Base-by-base conservation (phyloP, 2,113 vertebrate genomes). In the Sinosuthora webbiana region DNA sequence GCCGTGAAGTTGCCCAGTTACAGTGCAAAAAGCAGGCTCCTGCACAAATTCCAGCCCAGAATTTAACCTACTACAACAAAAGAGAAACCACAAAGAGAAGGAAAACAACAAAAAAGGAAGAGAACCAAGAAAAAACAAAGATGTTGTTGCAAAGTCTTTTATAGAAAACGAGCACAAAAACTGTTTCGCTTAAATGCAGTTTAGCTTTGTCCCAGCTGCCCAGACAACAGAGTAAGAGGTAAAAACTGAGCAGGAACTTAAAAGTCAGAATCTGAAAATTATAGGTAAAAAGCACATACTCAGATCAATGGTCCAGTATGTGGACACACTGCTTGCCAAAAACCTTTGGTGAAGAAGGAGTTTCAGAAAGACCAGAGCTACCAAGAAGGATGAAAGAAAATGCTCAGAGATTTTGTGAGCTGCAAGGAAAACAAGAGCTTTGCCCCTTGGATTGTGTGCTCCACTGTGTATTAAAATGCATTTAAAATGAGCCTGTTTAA, bases 251-350 rank as follows among this genome's bases (percentile, higher is more conserved):
- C 16, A 94, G 55, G 91, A 96, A 87, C 33, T 79, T 92, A 67
- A 63, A 96, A 96, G 39, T 12, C 56, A 83, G 55, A 73, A 93
- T 89, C 63, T 92, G 91, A 92, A 93, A 92, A 71, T 65, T 47
- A 28, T 0, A 78, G 60, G 35, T 30, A 30, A 33, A 92, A 93
- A 90, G 47, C 41, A 76, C 11, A 41, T 31, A 56, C 25, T 55
- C 35, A 75, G 44, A 78, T 62, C 68, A 86, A 18, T 4, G 5
- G 17, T 13, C 45, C 8, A 9, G 68, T 41, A 74, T 2, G 41
- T 0, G 8, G 73, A 44, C 20, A 56, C 3, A 28, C 11, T 56
- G 69, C 77, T 37, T 45, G 47, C 53, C 56, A 81, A 67, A 93
- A 63, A 56, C 4, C 31, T 50, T 64, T 56, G 50, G 11, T 35